These are phyloP conservation scores for Melanotaenia nigrans DNA, from an alignment of 2,797 vertebrate genomes.

Conservation along the genomic window DNA sequence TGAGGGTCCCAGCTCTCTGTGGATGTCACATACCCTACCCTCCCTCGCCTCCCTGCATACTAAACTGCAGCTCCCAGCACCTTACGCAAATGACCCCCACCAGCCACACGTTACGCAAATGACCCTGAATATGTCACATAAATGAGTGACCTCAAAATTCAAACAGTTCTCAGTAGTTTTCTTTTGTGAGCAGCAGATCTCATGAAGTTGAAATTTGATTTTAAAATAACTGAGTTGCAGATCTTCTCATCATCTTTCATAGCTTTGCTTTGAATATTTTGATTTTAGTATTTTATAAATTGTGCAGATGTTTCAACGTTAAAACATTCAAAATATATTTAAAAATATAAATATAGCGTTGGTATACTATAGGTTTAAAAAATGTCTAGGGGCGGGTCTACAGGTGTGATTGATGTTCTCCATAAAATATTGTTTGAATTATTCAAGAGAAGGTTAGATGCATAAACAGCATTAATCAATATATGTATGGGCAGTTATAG, in stretches of 20 bases:
- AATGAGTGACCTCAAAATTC: constrained; percentile 65
- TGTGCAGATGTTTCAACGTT: constrained; percentile 5
- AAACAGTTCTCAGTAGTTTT: constrained; percentile 37
- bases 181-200: constrained; percentile 4
- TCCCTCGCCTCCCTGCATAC: constrained; percentile 77
- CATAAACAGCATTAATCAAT: constrained; percentile 83
- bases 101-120: constrained; percentile 69
- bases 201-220: constrained; percentile 25
- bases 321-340: constrained; percentile 32
- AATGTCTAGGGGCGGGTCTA: constrained; percentile 34
- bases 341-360: constrained; percentile 12
- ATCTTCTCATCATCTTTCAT: constrained; percentile 22
- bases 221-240: not conserved
- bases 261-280: constrained; percentile 1
- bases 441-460: constrained; percentile 80
- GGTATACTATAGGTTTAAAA: constrained; percentile 29
- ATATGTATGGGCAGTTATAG: constrained; percentile 67
- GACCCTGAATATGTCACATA: constrained; percentile 75
- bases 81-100: constrained; percentile 71
- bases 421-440: constrained; percentile 80
- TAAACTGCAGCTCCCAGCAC: constrained; percentile 72
- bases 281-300: not conserved
- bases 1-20: constrained; percentile 80
- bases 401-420: constrained; percentile 73
- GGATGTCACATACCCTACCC: constrained; percentile 79